Evolutionary conservation across 2,888 invertebrate species (phyloP).

Genomic region (Masnerella sp.): DNA sequence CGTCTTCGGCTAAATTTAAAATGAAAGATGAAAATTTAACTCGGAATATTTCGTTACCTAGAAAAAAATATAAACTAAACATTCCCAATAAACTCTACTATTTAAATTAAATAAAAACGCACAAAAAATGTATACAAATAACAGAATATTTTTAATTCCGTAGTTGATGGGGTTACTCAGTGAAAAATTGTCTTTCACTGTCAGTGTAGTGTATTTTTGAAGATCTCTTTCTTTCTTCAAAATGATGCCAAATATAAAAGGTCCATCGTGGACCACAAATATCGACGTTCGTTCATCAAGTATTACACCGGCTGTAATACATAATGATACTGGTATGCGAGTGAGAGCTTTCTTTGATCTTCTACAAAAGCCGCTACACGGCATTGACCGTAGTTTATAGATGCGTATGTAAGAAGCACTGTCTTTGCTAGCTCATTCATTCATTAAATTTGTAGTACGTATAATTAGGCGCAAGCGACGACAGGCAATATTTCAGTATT

Average conservation of each 20-base stretch:
- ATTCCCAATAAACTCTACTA: too few relatives aligned
- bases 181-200: too few relatives aligned
- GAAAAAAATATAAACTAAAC: too few relatives aligned
- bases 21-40: slow-evolving; percentile 35
- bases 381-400: slow-evolving; percentile 77
- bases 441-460: slow-evolving; percentile 76
- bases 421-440: slow-evolving; percentile 76
- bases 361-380: slow-evolving; percentile 75
- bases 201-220: not conserved
- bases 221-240: not conserved
- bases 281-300: slow-evolving; percentile 39
- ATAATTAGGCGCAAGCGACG: slow-evolving; percentile 71
- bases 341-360: slow-evolving; percentile 73
- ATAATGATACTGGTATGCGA: slow-evolving; percentile 61
- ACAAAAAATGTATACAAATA: too few relatives aligned
- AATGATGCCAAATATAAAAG: slow-evolving; percentile 1
- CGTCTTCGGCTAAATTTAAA: slow-evolving; percentile 61
- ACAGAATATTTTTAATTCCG: too few relatives aligned
- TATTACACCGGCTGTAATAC: slow-evolving; percentile 50
- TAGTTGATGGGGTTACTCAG: too few relatives aligned
- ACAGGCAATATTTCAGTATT: slow-evolving; percentile 55
- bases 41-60: not conserved
- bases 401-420: slow-evolving; percentile 74
- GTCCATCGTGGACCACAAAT: not conserved
- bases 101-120: too few relatives aligned